Conservation (phyloP, 2,113 vertebrate species). For the Myiozetetes cayanensis region DNA sequence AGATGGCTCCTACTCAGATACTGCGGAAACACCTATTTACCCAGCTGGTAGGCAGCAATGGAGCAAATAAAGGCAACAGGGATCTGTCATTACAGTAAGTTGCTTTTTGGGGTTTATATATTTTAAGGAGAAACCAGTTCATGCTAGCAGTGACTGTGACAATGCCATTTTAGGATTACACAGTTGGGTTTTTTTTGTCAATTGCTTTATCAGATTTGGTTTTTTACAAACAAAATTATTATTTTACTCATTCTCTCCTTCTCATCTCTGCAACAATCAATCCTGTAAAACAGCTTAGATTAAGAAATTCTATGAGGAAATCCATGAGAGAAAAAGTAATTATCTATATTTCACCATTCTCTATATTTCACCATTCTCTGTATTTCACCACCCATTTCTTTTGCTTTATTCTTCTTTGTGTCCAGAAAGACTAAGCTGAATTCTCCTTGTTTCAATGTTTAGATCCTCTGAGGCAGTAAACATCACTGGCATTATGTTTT, state of each 20-base stretch:
- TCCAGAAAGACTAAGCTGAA: not conserved
- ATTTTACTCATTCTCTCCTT: not conserved
- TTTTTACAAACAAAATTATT: not conserved
- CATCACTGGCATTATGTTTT: not conserved
- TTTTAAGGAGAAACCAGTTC: not conserved
- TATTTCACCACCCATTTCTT: not conserved
- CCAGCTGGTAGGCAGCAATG: not conserved
- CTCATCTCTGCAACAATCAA: not conserved
- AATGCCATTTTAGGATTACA: not conserved
- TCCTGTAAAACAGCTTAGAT: rapidly evolving
- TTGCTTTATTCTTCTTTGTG: not conserved
- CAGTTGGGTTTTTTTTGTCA: not conserved
- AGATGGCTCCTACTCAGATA: not conserved
- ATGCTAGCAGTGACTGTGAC: not conserved
- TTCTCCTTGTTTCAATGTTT: not conserved
- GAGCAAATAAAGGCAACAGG: not conserved
- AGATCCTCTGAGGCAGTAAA: not conserved
- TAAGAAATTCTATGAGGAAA: not conserved
- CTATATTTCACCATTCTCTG: not conserved
- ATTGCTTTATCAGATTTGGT: not conserved
- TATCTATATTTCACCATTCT: not conserved
- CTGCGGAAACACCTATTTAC: not conserved
- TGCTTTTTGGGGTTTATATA: not conserved
- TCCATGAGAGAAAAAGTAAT: not conserved
- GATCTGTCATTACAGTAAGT: not conserved